Conservation (phyloP, 2,888 invertebrate species). For the Bhutanitis thaidina region DNA sequence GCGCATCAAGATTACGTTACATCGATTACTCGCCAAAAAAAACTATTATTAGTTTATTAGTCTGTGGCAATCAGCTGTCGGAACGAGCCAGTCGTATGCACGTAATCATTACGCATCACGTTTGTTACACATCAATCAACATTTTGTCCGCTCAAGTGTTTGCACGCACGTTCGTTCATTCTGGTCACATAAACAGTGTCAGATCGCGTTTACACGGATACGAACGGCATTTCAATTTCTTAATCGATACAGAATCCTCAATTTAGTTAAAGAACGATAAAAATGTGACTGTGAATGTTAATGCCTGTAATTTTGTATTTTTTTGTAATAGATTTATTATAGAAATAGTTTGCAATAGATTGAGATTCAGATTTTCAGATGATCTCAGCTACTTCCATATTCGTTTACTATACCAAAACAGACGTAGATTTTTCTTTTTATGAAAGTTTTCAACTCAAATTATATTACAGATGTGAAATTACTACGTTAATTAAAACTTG, state of each 20-base stretch:
- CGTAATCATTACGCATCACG: slow-evolving; percentile 14
- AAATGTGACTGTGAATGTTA: too few relatives aligned
- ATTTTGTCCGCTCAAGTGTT: slow-evolving; percentile 1
- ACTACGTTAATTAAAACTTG: too few relatives aligned
- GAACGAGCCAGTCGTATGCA: slow-evolving; percentile 6
- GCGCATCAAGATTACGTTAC: slow-evolving; percentile 2
- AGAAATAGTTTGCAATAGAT: too few relatives aligned
- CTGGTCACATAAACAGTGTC: neutral
- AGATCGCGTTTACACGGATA: neutral
- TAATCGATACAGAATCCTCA: neutral
- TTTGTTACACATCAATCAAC: slow-evolving; percentile 19
- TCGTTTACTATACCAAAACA: too few relatives aligned
- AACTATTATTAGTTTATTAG: slow-evolving; percentile 13
- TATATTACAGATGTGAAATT: too few relatives aligned
- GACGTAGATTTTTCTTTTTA: too few relatives aligned
- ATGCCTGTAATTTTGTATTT: too few relatives aligned
- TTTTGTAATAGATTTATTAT: too few relatives aligned
- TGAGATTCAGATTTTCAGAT: too few relatives aligned
- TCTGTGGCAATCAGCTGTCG: slow-evolving; percentile 18
- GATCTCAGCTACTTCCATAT: too few relatives aligned
- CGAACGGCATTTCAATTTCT: slow-evolving; percentile 5
- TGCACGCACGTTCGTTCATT: slow-evolving; percentile 6
- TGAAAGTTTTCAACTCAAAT: too few relatives aligned
- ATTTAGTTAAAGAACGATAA: too few relatives aligned
- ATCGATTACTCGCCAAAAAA: slow-evolving; percentile 8